These are phyloP conservation scores for Enteromius paludinosus DNA, from an alignment of 2,797 vertebrate genomes.

Conservation along the genomic window DNA sequence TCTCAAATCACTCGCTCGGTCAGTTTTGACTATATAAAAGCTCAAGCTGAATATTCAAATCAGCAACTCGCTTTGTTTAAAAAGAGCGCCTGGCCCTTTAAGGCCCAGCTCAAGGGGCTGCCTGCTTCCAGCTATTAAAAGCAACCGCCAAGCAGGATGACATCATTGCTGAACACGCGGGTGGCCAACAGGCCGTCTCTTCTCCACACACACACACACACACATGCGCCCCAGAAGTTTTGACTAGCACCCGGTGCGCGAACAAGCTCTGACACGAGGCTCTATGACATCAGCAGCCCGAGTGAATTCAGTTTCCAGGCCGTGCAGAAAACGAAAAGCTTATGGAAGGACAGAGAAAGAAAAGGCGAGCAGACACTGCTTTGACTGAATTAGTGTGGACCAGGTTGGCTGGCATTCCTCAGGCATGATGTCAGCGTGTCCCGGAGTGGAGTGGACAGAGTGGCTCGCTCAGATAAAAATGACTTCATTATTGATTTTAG, in stretches of 20 bases:
- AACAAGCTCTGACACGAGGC: slow-evolving; percentile 14
- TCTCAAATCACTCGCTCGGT: background rate
- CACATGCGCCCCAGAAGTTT: slow-evolving; percentile 34
- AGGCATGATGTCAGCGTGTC: slow-evolving; percentile 34
- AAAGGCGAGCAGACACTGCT: background rate
- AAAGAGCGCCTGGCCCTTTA: slow-evolving; percentile 74
- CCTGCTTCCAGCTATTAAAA: slow-evolving; percentile 80
- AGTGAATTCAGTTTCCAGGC: background rate
- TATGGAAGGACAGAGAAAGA: slow-evolving; percentile 12
- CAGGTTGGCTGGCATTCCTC: slow-evolving; percentile 27
- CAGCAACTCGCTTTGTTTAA: background rate
- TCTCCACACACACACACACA: slow-evolving; percentile 17
- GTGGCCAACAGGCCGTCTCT: slow-evolving; percentile 57
- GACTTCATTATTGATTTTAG: slow-evolving; percentile 6
- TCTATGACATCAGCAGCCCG: background rate
- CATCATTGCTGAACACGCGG: slow-evolving; percentile 75
- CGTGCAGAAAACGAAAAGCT: background rate
- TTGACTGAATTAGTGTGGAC: background rate
- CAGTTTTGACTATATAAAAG: background rate
- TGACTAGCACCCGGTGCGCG: slow-evolving; percentile 31
- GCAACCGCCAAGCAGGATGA: slow-evolving; percentile 75
- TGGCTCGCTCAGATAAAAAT: background rate
- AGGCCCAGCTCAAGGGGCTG: slow-evolving; percentile 71
- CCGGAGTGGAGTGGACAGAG: slow-evolving; percentile 4
- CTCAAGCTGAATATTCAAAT: background rate